Conservation (phyloP, 1,140 invertebrate species). For the Scaptomyza hsui region DNA sequence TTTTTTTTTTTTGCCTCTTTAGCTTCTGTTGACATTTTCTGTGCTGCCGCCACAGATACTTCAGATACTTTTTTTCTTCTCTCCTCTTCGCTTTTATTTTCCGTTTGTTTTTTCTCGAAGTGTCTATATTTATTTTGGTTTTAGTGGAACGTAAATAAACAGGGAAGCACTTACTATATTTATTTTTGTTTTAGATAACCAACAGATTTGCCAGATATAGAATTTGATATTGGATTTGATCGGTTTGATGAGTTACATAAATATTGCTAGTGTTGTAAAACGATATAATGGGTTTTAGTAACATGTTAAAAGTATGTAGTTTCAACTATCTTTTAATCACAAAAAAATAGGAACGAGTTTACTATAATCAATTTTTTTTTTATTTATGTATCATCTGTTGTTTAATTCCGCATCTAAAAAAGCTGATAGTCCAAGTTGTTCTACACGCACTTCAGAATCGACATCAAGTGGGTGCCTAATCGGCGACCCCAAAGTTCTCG, state of each 20-base stretch:
- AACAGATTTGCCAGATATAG: conserved; percentile 6
- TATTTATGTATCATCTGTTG: background rate
- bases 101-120: conserved; percentile 20
- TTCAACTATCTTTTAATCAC: conserved; percentile 1
- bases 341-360: background rate
- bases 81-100: conserved; percentile 5
- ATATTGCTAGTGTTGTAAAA: conserved; percentile 10
- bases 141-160: conserved; percentile 74
- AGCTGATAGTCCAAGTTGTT: conserved; percentile 8
- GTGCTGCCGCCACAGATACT: conserved; percentile 49
- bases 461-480: conserved; percentile 28
- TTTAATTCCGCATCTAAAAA: conserved; percentile 5
- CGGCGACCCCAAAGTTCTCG: conserved; percentile 17
- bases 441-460: background rate
- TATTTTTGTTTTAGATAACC: conserved; percentile 55
- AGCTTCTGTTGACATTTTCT: conserved; percentile 63
- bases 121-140: conserved; percentile 74
- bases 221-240: conserved; percentile 20
- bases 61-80: conserved; percentile 36
- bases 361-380: background rate
- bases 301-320: too few species aligned
- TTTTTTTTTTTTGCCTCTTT: background rate
- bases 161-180: conserved; percentile 60
- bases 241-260: conserved; percentile 12
- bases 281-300: background rate